Percentiles rank a stretch among this genome's conserved stretches.
These are phyloP conservation scores for Betta splendens DNA, from an alignment of 2,797 vertebrate genomes.

Conservation along the genomic window DNA sequence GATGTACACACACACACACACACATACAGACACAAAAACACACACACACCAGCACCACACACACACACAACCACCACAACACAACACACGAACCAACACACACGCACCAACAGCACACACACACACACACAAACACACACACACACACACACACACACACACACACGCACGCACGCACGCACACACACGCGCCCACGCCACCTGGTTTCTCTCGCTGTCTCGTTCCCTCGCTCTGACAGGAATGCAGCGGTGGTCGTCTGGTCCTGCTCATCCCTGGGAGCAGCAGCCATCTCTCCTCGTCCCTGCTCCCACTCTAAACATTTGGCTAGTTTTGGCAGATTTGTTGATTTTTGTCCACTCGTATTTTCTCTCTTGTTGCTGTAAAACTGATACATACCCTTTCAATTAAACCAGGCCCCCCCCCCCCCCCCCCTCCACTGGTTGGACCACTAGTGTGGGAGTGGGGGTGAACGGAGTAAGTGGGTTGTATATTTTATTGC, in stretches of 20 bases:
- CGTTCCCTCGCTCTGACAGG: slow-evolving; percentile 38
- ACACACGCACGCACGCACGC: too few relatives aligned
- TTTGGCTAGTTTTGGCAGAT: slow-evolving; percentile 82
- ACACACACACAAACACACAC: slow-evolving; percentile 14
- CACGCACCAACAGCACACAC: too few relatives aligned
- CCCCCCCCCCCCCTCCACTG: slow-evolving; percentile 24
- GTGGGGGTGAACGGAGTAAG: slow-evolving; percentile 73
- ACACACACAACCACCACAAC: too few relatives aligned
- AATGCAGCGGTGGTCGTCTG: slow-evolving; percentile 74
- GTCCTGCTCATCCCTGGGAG: slow-evolving; percentile 77
- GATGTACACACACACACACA: slow-evolving; percentile 1
- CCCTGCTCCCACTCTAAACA: slow-evolving; percentile 80
- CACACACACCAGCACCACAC: too few relatives aligned
- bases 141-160: too few relatives aligned
- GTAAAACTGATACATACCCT: slow-evolving; percentile 82
- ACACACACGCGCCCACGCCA: slow-evolving; percentile 20
- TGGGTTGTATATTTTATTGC: slow-evolving; percentile 83
- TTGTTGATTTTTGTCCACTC: slow-evolving; percentile 80
- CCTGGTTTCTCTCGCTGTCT: slow-evolving; percentile 37
- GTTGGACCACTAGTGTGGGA: slow-evolving; percentile 65
- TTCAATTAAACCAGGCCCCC: slow-evolving; percentile 72
- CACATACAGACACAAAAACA: too few relatives aligned
- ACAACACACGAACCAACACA: too few relatives aligned
- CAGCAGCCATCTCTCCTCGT: slow-evolving; percentile 73
- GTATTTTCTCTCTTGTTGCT: slow-evolving; percentile 79